Conservation (phyloP, 2,888 invertebrate genomes). For the Tortrix viridana region DNA sequence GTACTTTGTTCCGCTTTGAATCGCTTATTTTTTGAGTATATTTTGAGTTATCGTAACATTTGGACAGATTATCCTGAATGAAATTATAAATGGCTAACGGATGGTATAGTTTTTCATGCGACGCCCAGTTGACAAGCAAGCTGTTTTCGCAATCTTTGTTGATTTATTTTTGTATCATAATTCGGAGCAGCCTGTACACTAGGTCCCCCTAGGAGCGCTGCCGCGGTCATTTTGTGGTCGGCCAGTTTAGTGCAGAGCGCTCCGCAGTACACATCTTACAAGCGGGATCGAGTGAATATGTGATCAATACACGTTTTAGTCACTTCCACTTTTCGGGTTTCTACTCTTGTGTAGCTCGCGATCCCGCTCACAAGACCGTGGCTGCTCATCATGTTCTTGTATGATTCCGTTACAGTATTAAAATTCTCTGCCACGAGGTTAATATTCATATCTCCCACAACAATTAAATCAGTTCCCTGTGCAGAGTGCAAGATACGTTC, state of each 20-base stretch:
- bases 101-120: background rate
- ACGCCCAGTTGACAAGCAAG: background rate
- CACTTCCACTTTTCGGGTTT: background rate
- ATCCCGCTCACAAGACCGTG: slow-evolving; percentile 16
- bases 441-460: slow-evolving; percentile 35
- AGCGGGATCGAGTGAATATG: slow-evolving; percentile 3
- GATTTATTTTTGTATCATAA: background rate
- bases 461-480: slow-evolving; percentile 19
- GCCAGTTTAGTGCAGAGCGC: slow-evolving; percentile 14
- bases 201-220: background rate
- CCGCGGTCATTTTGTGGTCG: slow-evolving; percentile 12
- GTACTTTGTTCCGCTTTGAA: background rate
- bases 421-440: background rate
- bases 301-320: slow-evolving; percentile 10
- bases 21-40: background rate
- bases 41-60: slow-evolving; percentile 7
- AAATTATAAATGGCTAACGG: slow-evolving; percentile 1
- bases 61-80: background rate
- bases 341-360: slow-evolving; percentile 4
- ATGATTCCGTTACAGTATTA: background rate
- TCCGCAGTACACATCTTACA: slow-evolving; percentile 13
- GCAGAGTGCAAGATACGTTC: slow-evolving; percentile 14
- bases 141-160: background rate
- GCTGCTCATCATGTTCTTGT: background rate
- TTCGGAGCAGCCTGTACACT: slow-evolving; percentile 5